Evolutionary conservation across 2,113 vertebrate genomes (phyloP), one percentile per base, ranked within the genome.

Genomic region (Aphyosemion australe): DNA sequence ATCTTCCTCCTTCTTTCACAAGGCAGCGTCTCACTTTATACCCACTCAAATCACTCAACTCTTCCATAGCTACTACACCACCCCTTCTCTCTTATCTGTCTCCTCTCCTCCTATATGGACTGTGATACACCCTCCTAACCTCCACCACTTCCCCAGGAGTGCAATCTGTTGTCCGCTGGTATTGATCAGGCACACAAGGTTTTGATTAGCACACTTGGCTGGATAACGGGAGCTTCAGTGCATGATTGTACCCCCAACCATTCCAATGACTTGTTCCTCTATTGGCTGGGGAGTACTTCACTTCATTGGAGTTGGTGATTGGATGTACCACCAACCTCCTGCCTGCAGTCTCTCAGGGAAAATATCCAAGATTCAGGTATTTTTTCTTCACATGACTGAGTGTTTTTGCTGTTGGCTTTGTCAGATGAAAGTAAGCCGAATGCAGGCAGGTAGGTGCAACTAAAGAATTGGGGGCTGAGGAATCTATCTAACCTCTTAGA

Each of bases 141-240:
- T 85, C 69, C 53, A 72, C 76, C 69, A 52, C 71, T 74, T 76
- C 72, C 90, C 83, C 85, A 53, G 72, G 86, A 89, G 90, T 87
- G 87, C 88, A 89, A 90, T 92, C 87, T 89, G 87, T 79, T 89
- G 89, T 91, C 86, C 79, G 69, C 79, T 58, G 63, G 79, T 90
- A 93, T 92, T 83, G 91, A 94, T 92, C 89, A 78, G 64, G 51
- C 74, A 57, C 75, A 88, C 78, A 74, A 57, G 81, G 86, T 86
- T 90, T 89, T 91, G 90, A 91, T 91, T 89, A 90, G 87, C 83
- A 89, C 91, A 78, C 88, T 89, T 87, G 88, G 87, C 83, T 79
- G 83, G 87, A 86, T 86, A 79, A 78, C 66, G 52, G 53, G 57
- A 66, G 70, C 65, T 83, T 76, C 80, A 72, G 65, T 61, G 82